A percentile compares a stretch with the other conserved stretches of the same genome.
These are phyloP conservation scores for Hymenochirus boettgeri DNA, from an alignment of 2,113 vertebrate genomes.

Conservation along the genomic window DNA sequence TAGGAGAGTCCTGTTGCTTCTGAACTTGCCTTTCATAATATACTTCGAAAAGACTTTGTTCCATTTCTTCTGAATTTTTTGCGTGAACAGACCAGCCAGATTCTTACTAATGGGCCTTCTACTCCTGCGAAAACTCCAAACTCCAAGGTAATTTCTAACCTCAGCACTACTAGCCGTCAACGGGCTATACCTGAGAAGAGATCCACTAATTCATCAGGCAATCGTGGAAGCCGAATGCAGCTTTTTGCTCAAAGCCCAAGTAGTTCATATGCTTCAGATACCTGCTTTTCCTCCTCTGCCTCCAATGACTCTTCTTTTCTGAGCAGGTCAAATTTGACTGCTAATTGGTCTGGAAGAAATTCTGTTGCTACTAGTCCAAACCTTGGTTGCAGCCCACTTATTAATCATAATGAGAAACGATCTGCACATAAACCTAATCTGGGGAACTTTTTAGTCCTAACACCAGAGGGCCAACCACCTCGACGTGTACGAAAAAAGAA, in stretches of 20 bases:
- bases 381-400: constrained; percentile 60
- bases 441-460: constrained; percentile 70
- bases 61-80: constrained; percentile 92
- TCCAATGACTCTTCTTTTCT: constrained; percentile 47
- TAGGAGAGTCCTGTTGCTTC: constrained; percentile 60
- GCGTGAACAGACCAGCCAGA: constrained; percentile 85
- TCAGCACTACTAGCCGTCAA: constrained; percentile 47
- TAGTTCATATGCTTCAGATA: constrained; percentile 47
- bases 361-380: constrained; percentile 64
- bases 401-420: constrained; percentile 56
- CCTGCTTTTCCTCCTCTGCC: constrained; percentile 35
- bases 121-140: constrained; percentile 86
- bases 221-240: constrained; percentile 70
- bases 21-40: constrained; percentile 52
- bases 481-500: constrained; percentile 67
- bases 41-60: constrained; percentile 84
- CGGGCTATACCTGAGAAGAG: constrained; percentile 55
- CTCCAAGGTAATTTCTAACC: constrained; percentile 57
- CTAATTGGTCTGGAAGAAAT: constrained; percentile 50
- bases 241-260: constrained; percentile 70
- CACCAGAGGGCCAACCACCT: constrained; percentile 53
- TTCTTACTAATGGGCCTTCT: constrained; percentile 83
- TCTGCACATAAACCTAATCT: constrained; percentile 65
- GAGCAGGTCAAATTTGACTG: constrained; percentile 44
- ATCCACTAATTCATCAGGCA: constrained; percentile 40